Evolutionary conservation across 1,140 invertebrate genomes (phyloP), one percentile per base, ranked within the genome.

Genomic region (Drosophila murphyi): DNA sequence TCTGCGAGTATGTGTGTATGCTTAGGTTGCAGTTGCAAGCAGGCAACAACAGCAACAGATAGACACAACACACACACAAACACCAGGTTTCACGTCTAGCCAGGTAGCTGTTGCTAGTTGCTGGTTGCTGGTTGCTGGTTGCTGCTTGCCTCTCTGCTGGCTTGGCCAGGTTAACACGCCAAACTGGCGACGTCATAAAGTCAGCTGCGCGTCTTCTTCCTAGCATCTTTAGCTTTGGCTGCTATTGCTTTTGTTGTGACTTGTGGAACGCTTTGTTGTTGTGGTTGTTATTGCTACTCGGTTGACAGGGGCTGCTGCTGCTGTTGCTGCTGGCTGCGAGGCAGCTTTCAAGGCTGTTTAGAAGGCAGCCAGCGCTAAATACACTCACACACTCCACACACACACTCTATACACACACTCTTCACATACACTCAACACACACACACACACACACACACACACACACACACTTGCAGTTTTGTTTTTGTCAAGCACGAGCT

Each of bases 331-430:
- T 52, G 52, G 20, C 20, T 52, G 52, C 65, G 76, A 76, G 76
- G 62, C 83, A 88, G 83, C 85, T 88, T 89, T 88, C 85, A 88
- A 88, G 85, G 85, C 85, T 88, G 85, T 88, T 88, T 78, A 89
- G 85, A 88, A 85, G 83, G 63, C 72, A 87, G 72, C 72, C 73
- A 69, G 48, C 51, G 34, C 61, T 54, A 20, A 20, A 57, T 32
- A 56, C 32, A 69, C 43, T 56, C 47, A 61, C 48, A 68, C 59
- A 67, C 63, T 63, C 48, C 41, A 63, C 35, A 32, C 34, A 68
- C 55, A 61, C 62, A 60, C 32, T 20, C 20, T 20, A 20, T 20
- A 60, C 41, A 54, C 55, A 34, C 29, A 47, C 43, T 62, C 45
- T 20, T 63, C 48, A 70, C 51, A 72, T 28, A 43, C 12, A 28